Conservation (phyloP, 2,113 vertebrate genomes). For the Mesocricetus auratus region DNA sequence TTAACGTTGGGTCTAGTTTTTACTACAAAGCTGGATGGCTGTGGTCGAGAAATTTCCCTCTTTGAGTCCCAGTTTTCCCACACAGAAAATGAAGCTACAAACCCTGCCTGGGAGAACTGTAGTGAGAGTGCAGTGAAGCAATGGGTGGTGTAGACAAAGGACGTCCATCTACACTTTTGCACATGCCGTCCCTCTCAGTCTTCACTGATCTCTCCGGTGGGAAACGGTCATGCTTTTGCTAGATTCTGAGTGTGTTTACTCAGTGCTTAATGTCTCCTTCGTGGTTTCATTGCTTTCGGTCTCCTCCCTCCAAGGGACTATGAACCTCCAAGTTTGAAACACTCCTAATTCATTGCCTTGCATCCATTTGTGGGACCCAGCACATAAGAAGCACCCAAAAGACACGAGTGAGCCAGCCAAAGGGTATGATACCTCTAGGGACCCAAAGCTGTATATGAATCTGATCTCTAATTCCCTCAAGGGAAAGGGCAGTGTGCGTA, state of each 20-base stretch:
- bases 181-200: background rate
- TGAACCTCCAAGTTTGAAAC: conserved; percentile 20
- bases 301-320: background rate
- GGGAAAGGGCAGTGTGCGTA: background rate
- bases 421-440: background rate
- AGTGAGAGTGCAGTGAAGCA: background rate
- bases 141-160: background rate
- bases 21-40: background rate
- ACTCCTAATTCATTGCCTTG: conserved; percentile 20
- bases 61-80: conserved; percentile 16
- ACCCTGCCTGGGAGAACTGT: background rate
- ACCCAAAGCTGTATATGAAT: background rate
- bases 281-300: background rate
- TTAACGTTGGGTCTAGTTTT: conserved; percentile 39
- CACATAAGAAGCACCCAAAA: background rate
- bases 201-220: background rate
- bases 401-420: background rate
- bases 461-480: background rate
- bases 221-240: background rate
- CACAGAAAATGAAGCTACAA: conserved; percentile 32
- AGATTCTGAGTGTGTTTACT: background rate
- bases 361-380: background rate
- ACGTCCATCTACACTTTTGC: background rate
- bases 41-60: background rate
- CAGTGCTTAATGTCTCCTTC: background rate